These are phyloP conservation scores for Neodiprion pinetum DNA, from an alignment of 1,140 invertebrate genomes.

Conservation along the genomic window DNA sequence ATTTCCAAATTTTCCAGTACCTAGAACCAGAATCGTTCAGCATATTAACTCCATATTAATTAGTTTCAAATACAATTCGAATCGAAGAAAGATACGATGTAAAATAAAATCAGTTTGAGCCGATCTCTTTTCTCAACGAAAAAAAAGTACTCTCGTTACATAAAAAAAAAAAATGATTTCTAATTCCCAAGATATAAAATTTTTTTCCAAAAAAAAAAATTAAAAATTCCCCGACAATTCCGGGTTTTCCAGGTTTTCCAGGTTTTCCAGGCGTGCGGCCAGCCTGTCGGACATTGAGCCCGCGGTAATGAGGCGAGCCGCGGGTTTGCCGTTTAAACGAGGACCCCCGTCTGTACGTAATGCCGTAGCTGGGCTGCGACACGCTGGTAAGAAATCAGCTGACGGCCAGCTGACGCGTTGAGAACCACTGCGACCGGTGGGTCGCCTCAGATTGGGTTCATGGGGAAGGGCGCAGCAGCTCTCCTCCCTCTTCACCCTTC, in stretches of 20 bases:
- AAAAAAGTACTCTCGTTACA: neutral
- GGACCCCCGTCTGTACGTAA: no score
- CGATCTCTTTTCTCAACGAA: neutral
- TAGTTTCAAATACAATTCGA: no score
- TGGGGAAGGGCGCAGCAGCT: conserved; percentile 49
- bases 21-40: no score
- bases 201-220: no score
- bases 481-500: neutral
- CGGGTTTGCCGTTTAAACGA: neutral
- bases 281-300: neutral
- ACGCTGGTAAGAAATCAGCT: neutral
- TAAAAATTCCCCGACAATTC: no score
- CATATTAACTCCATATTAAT: no score
- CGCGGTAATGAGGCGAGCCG: neutral
- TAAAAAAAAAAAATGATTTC: neutral
- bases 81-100: no score
- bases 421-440: conserved; percentile 49
- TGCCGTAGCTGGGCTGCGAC: neutral
- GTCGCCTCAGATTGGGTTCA: conserved; percentile 51
- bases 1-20: no score
- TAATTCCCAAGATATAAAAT: neutral
- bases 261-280: neutral
- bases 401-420: conserved; percentile 31
- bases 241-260: neutral
- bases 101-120: no score